Evolutionary conservation across 2,888 invertebrate species (phyloP).

Genomic region (Tiliacea citrago): DNA sequence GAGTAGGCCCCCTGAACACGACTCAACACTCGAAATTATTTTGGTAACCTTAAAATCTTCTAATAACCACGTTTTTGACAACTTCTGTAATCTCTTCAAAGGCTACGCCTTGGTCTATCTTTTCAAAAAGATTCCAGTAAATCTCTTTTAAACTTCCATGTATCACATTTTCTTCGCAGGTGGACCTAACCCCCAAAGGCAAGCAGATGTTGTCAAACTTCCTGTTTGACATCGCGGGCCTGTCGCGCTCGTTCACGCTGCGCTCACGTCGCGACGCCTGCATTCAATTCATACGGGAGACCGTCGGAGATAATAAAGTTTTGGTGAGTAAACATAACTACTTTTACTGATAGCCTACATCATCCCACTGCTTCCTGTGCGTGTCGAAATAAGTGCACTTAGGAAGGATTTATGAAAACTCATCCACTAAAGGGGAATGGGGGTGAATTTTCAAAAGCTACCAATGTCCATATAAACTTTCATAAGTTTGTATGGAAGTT

Average conservation of each 20-base stretch:
- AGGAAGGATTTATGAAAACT: not conserved
- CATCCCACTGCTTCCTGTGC: too few species aligned
- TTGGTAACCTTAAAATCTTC: not conserved
- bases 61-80: not conserved
- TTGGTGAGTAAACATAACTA: slow-evolving; percentile 91
- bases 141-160: not conserved
- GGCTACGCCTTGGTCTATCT: not conserved
- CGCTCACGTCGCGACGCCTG: slow-evolving; percentile 96
- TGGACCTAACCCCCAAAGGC: slow-evolving; percentile 98
- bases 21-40: not conserved
- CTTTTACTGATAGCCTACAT: not conserved
- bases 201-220: slow-evolving; percentile 98
- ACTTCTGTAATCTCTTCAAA: not conserved
- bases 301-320: slow-evolving; percentile 97
- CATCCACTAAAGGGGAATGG: too few species aligned
- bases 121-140: not conserved
- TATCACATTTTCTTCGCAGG: slow-evolving; percentile 83
- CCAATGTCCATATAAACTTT: not conserved
- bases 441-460: not conserved
- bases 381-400: too few species aligned
- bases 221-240: slow-evolving; percentile 96
- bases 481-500: not conserved
- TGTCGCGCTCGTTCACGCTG: slow-evolving; percentile 97
- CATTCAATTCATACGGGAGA: slow-evolving; percentile 97
- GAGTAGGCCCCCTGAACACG: not conserved